Percentiles rank a stretch among this genome's conserved stretches.
These are phyloP conservation scores for Andrena hattorfiana DNA, from an alignment of 2,888 invertebrate species.

Conservation along the genomic window DNA sequence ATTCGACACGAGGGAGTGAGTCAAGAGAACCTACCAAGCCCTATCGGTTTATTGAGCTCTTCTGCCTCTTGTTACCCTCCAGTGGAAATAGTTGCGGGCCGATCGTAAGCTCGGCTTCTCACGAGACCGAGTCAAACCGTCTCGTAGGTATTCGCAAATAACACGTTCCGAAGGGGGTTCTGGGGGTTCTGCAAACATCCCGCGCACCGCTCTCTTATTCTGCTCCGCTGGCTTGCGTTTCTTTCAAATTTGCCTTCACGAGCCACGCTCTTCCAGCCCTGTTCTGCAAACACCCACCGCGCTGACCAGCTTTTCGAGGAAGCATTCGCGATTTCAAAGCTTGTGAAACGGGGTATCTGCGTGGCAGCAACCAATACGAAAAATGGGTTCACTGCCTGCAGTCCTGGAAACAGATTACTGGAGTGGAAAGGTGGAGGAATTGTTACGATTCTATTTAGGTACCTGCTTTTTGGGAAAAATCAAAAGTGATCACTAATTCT, in stretches of 20 bases:
- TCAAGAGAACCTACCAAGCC: constrained; percentile 12
- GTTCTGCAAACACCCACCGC: constrained; percentile 32
- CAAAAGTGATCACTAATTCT: no score
- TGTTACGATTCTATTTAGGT: no score
- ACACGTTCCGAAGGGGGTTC: constrained; percentile 70
- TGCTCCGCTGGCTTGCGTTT: constrained; percentile 44
- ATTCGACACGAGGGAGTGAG: constrained; percentile 30
- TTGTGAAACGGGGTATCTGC: background rate
- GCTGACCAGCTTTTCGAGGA: background rate
- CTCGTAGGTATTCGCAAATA: constrained; percentile 74
- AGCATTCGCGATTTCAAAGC: background rate
- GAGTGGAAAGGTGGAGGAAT: no score
- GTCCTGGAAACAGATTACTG: no score
- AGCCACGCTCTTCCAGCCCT: background rate
- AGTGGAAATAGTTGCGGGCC: constrained; percentile 68
- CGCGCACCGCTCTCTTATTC: constrained; percentile 69
- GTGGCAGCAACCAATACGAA: background rate
- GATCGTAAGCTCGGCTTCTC: constrained; percentile 67
- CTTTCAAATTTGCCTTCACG: constrained; percentile 57
- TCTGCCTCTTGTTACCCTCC: constrained; percentile 54
- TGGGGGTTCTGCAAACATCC: constrained; percentile 72
- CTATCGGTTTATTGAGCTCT: constrained; percentile 64
- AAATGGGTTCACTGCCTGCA: background rate
- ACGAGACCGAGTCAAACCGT: constrained; percentile 69
- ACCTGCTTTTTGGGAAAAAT: no score